These are phyloP conservation scores for Discoglossus pictus DNA, from an alignment of 2,797 vertebrate genomes.

Conservation along the genomic window DNA sequence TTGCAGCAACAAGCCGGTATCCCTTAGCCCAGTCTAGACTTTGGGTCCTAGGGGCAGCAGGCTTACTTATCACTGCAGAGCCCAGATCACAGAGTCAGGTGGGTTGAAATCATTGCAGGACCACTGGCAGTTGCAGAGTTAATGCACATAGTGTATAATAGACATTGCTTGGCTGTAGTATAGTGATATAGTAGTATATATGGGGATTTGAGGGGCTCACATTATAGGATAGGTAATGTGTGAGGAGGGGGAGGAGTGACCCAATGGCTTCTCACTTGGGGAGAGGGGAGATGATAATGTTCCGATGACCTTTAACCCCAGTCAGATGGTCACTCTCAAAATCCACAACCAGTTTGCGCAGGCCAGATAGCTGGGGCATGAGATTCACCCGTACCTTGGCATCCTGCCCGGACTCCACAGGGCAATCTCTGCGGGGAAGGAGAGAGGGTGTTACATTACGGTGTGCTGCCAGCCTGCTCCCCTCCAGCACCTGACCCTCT, in stretches of 20 bases:
- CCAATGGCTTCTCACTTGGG: constrained; percentile 50
- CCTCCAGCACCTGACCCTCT: no score
- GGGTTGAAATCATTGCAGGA: no score
- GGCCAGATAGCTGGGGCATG: constrained; percentile 73
- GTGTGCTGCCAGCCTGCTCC: no score
- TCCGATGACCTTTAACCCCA: constrained; percentile 86
- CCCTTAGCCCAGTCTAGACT: not conserved
- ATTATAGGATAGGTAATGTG: constrained; percentile 26
- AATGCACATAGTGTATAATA: no score
- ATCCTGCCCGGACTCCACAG: constrained; percentile 74
- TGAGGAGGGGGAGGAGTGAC: not conserved
- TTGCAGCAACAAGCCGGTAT: constrained; percentile 1
- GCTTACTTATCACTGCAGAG: no score
- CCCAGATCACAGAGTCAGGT: no score
- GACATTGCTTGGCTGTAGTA: no score
- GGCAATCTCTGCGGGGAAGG: constrained; percentile 51
- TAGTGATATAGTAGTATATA: constrained; percentile 4
- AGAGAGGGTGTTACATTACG: not conserved
- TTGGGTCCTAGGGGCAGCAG: not conserved
- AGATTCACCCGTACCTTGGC: constrained; percentile 81
- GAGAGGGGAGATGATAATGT: constrained; percentile 77
- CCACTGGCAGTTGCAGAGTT: no score
- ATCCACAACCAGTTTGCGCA: constrained; percentile 86
- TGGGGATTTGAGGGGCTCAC: constrained; percentile 15
- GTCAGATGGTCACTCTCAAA: constrained; percentile 85